Evolutionary conservation across 2,888 invertebrate species (phyloP), one percentile per base, ranked within the genome.

Genomic region (Sarcophaga variegata): DNA sequence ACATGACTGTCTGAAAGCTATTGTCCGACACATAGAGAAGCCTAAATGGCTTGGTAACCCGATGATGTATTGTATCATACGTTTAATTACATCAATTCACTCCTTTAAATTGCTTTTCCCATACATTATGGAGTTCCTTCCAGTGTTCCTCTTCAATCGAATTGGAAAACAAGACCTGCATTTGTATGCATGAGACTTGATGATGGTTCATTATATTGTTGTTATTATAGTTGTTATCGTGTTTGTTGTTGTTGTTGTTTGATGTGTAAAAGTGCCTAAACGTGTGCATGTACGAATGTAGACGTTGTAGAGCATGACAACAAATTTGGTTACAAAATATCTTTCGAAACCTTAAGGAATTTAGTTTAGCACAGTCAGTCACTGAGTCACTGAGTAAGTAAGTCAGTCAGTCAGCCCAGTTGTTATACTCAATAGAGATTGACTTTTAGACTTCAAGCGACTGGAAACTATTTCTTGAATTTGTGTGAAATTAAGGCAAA

Each of bases 391-490:
- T 54, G 14, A 17, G 54, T 54, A 12, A 54, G 14, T 54, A 54
- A 54, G 37, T 10, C 37, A 37, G 37, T 37, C 37, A 37, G 37
- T 2, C 37, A 37, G 6, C 8, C 1, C 37, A 37, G 37, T 37
- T 37, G 37, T 2, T 37, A 10, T 37, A 14, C 59, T n/a, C 62
- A 62, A 62, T n/a, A 60, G 17, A 45, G 4, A 76, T 2, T 76
- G 76, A 80, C 76, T 85, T 72, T 85, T 76, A 71, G 80, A 45
- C 67, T 81, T 80, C 45, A 72, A 78, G 67, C 69, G 82, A 74
- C 74, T 69, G 64, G n/a, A 83, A 83, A 82, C 60, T 71, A 63
- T 77, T 54, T 54, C 10, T 12, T 17, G 4, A 14, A 54, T 14
- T 54, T 64, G 62, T 22, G 22, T 66, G 77, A 49, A 83, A 78